Evolutionary conservation across 1,140 invertebrate genomes (phyloP).

Genomic region (Steinernema khuongi): DNA sequence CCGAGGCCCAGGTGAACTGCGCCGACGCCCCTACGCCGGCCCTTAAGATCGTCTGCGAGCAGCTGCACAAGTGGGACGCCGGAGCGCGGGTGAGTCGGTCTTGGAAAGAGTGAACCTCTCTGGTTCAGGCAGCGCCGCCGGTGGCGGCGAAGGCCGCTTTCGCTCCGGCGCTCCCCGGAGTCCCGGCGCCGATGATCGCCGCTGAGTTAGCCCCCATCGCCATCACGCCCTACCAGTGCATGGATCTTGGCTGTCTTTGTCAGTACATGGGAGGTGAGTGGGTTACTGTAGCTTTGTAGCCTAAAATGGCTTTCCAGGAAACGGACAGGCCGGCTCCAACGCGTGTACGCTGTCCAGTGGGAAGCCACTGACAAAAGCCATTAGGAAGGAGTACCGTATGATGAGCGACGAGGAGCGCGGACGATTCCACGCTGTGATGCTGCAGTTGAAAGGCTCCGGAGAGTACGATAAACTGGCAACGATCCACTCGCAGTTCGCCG

Average conservation of each 20-base stretch:
- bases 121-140: slow-evolving; percentile 24
- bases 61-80: slow-evolving; percentile 49
- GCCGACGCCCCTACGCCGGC: slow-evolving; percentile 43
- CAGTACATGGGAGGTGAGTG: slow-evolving; percentile 34
- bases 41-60: slow-evolving; percentile 47
- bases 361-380: slow-evolving; percentile 30
- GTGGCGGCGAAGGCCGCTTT: slow-evolving; percentile 29
- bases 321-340: slow-evolving; percentile 33
- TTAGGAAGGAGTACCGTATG: slow-evolving; percentile 58
- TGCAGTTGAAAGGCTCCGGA: slow-evolving; percentile 48
- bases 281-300: background rate
- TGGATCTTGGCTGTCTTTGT: slow-evolving; percentile 38
- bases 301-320: slow-evolving; percentile 13
- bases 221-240: slow-evolving; percentile 35
- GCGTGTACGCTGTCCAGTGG: slow-evolving; percentile 37
- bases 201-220: slow-evolving; percentile 41
- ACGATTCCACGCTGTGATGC: slow-evolving; percentile 53
- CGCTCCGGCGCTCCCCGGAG: slow-evolving; percentile 30
- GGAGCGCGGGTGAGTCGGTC: slow-evolving; percentile 46
- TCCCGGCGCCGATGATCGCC: slow-evolving; percentile 21
- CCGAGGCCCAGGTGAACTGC: slow-evolving; percentile 40
- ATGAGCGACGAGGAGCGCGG: slow-evolving; percentile 52
- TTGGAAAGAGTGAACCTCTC: background rate
- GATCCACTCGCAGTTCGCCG: slow-evolving; percentile 34
- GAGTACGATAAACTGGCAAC: slow-evolving; percentile 39